Evolutionary conservation across 2,888 invertebrate species (phyloP), one percentile per base, ranked within the genome.

Genomic region (Ornithoptera priamus): DNA sequence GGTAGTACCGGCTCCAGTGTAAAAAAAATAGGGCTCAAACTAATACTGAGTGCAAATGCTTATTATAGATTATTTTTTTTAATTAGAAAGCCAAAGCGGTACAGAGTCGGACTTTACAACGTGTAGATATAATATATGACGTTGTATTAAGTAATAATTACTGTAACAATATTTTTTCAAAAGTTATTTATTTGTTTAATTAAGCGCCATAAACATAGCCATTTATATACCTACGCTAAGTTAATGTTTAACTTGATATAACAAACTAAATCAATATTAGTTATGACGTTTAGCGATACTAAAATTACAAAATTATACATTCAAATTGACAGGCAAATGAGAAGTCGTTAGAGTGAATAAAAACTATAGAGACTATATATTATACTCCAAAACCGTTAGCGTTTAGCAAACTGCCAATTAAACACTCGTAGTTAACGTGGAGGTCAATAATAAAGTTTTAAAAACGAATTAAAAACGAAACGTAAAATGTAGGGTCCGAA

Each of bases 381-480:
- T 64, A 59, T 53, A 30, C 42, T 24, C 24, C 17, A 22, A n/a
- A n/a, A 53, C 46, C 57, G 62, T 65, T 61, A 62, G 50, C 62
- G 57, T 69, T 69, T 62, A 62, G 69, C 65, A 20, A 63, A 42
- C 66, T 46, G 63, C 42, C 63, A 67, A 67, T 70, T 70, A 70
- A 20, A 67, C 68, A 60, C 68, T 68, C 59, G 42, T 64, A 57
- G 42, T 42, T 62, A 66, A 36, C 46, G 58, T 56, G 61, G 63
- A 61, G 69, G 65, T 24, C 53, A 59, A 56, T 62, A 62, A 65
- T 65, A 69, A 69, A 61, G 56, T 69, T 64, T 60, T 46, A 57
- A 65, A 42, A 42, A 36, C 5, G 63, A 60, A 64, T 67, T 71
- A 64, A 67, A 71, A 70, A 71, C 39, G 63, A 61, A 65, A 71